A percentile compares a stretch with the other conserved stretches of the same genome.
Evolutionary conservation across 2,113 vertebrate species (phyloP).

Genomic region (Cryptotis parvus): DNA sequence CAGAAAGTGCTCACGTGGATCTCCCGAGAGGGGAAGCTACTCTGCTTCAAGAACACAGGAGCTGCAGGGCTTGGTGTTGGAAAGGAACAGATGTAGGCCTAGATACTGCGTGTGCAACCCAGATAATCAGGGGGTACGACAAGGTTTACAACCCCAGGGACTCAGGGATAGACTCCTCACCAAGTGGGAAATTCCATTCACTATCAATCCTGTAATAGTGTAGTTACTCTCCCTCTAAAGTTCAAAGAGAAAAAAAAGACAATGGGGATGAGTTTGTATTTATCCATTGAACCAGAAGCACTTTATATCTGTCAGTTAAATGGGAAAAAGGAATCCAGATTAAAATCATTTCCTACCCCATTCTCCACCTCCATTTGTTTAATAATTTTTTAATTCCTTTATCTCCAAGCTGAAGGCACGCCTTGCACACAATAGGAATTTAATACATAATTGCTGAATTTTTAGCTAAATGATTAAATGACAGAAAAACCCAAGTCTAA

Average conservation of each 20-base stretch:
- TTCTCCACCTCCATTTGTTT: slow-evolving; percentile 11
- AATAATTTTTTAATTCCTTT: neutral
- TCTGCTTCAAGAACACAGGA: rapidly evolving
- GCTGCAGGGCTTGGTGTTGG: neutral
- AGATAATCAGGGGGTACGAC: too few species aligned
- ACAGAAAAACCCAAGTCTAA: slow-evolving; percentile 11
- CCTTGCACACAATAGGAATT: neutral
- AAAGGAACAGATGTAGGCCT: neutral
- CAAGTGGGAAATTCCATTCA: neutral
- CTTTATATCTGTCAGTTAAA: slow-evolving; percentile 16
- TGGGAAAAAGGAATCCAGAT: neutral
- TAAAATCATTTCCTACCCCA: neutral
- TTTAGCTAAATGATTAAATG: slow-evolving; percentile 31
- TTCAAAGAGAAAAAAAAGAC: neutral
- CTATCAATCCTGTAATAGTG: neutral
- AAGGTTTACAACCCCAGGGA: rapidly evolving
- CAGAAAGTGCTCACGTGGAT: neutral
- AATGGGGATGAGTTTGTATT: neutral
- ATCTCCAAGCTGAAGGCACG: neutral
- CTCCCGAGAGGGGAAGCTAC: neutral
- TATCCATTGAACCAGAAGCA: neutral
- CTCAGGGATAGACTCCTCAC: neutral
- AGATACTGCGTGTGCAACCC: too few species aligned
- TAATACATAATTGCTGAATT: neutral
- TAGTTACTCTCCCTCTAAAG: neutral